Evolutionary conservation across 2,888 invertebrate species (phyloP).

Genomic region (Epirrita christyi): DNA sequence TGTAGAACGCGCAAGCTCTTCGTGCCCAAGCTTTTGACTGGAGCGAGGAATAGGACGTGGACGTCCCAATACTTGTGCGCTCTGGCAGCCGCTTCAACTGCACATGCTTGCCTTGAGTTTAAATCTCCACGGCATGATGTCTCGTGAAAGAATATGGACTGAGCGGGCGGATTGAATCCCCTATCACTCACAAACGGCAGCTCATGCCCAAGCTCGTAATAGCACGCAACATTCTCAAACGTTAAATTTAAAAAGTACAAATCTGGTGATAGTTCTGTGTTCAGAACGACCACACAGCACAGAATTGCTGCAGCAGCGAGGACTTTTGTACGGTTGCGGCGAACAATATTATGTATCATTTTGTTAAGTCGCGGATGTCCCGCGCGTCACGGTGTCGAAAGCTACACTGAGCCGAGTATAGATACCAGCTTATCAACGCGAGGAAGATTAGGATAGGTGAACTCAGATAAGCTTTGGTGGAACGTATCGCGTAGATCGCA

Average conservation of each 20-base stretch:
- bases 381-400: neutral
- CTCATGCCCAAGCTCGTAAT: slow-evolving; percentile 16
- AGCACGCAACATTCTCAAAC: slow-evolving; percentile 17
- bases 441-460: too few relatives aligned
- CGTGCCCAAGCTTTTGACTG: slow-evolving; percentile 23
- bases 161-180: slow-evolving; percentile 4
- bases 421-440: neutral
- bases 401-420: slow-evolving; percentile 1
- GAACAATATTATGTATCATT: neutral
- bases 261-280: neutral
- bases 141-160: slow-evolving; percentile 86
- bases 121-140: slow-evolving; percentile 84
- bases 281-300: slow-evolving; percentile 1
- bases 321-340: slow-evolving; percentile 1
- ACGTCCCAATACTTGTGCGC: slow-evolving; percentile 60
- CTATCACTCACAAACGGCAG: slow-evolving; percentile 11
- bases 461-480: too few relatives aligned
- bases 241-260: slow-evolving; percentile 12
- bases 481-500: too few relatives aligned
- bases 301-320: neutral
- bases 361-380: neutral
- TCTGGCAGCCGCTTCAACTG: slow-evolving; percentile 43
- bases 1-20: slow-evolving; percentile 12
- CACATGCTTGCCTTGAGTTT: slow-evolving; percentile 49
- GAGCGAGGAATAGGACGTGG: slow-evolving; percentile 59